Evolutionary conservation across 2,888 invertebrate genomes (phyloP), one percentile per base, ranked within the genome.

Genomic region (Ditylenchus weischeri): DNA sequence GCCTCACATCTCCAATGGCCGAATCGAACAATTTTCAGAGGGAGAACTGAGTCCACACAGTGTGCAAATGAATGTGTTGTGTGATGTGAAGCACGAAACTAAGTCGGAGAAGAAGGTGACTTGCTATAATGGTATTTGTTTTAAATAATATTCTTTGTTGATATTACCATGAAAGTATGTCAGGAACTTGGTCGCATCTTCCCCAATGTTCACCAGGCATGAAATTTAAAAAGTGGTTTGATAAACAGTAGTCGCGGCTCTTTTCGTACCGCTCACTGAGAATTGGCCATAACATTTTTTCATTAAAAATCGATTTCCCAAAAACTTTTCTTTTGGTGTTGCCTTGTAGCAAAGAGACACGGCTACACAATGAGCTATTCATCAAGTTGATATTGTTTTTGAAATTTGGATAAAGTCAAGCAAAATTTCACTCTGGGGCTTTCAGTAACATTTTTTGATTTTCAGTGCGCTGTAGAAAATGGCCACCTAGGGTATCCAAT

Each of bases 401-500:
- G 5, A 29, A 29, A 29, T 29, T 29, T 29, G 29, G 29, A 29
- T 29, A 4, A 29, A 29, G 29, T 4, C 29, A 29, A 29, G 29
- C 29, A 29, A 5, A 29, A 29, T 5, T 5, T 29, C 29, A 29
- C 29, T 29, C 3, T 29, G 29, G 5, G 5, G 29, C 29, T 5
- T n/a, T n/a, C n/a, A n/a, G n/a, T n/a, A n/a, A n/a, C n/a, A n/a
- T n/a, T n/a, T 43, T 43, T 43, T 43, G 43, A 2, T 43, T 43
- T 43, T 43, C 43, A 88, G 88, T 85, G 66, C 88, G 91, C 38
- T 92, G 93, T 83, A 90, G 90, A 80, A 84, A 84, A 77, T 88
- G 93, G 87, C 93, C 93, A 0, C 89, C 88, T 69, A 87, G 89
- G 5, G 93, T 96, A 0, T 89, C 90, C 64, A 90, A 93, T 79